Evolutionary conservation across 2,888 invertebrate species (phyloP), one percentile per base, ranked within the genome.

Genomic region (Eupithecia dodoneata): DNA sequence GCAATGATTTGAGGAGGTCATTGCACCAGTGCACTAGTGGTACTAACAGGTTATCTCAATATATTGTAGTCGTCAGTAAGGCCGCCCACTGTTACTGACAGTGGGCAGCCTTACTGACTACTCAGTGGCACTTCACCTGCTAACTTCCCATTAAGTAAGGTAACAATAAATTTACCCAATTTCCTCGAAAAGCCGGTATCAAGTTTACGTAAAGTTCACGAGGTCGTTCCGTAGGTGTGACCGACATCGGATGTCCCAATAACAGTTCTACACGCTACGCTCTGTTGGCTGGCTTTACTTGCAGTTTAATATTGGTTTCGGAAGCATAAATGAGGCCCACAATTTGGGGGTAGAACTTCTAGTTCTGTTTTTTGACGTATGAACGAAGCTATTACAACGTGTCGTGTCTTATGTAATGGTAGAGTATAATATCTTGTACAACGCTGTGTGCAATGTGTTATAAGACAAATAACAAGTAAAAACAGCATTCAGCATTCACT

Each of bases 241-340:
- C 88, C 86, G 85, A 86, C 83, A 85, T 87, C 79, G 75, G 71
- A 78, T 85, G 86, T 81, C 85, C 87, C 81, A 85, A 85, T 89
- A 85, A 80, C 84, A 83, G 81, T 82, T 83, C 76, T 79, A 75
- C 76, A 73, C 78, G 82, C 79, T 83, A 85, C 83, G 85, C 83
- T 84, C 81, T 78, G 78, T 6, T 74, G 45, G 76, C 45, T 76
- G 74, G 67, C 66, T 59, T 71, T 66, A 74, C 70, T 71, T 15
- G 44, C 63, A 47, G 49, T 30, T 66, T 3, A 41, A 66, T 42
- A 18, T 66, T 66, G 41, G 6, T 42, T 41, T 42, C 41, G 41
- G 30, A 65, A 65, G 2, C 65, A 41, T 67, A 15, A 7, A 9
- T 67, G 67, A 44, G 9, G 44, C 67, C n/a, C 44, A 4, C 13